Evolutionary conservation across 2,113 vertebrate species (phyloP).

Genomic region (Herpailurus yagouaroundi): DNA sequence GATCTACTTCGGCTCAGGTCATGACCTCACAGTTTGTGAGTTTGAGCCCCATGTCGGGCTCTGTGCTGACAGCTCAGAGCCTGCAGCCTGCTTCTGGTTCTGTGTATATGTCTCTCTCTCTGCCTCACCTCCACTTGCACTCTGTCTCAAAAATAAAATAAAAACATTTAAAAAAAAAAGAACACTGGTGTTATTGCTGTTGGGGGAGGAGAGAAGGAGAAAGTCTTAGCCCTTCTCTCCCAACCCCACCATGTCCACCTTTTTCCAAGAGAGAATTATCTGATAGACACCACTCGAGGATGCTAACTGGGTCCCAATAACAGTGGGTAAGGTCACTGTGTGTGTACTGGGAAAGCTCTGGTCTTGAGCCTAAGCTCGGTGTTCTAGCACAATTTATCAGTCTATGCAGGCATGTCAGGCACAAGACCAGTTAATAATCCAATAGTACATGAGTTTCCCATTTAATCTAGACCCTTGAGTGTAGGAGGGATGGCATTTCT

Average conservation of each 20-base stretch:
- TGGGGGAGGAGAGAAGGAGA: neutral
- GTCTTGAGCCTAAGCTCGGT: neutral
- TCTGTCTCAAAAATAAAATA: no score
- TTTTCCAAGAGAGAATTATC: neutral
- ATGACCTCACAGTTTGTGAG: no score
- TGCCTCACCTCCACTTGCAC: no score
- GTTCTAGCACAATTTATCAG: neutral
- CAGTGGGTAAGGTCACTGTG: neutral
- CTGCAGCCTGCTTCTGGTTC: no score
- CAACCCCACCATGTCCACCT: rapidly evolving
- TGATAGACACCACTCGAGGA: neutral
- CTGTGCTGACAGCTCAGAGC: no score
- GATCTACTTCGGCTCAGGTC: no score
- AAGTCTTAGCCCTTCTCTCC: neutral
- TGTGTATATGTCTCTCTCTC: no score
- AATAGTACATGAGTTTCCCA: neutral
- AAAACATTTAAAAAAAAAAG: neutral
- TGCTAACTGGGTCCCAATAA: neutral
- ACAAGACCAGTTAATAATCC: neutral
- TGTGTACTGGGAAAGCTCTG: neutral
- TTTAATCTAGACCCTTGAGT: neutral
- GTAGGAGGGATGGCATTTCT: neutral
- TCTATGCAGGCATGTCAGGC: neutral
- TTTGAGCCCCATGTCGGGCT: no score
- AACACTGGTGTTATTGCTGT: neutral